Evolutionary conservation across 1,140 invertebrate genomes (phyloP).

Genomic region (Apis mellifera): Amel_HAv3.1 CM009944.2:8558001-8558500

Average conservation of each 20-base stretch:
- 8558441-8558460: slow-evolving; percentile 27
- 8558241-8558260: slow-evolving; percentile 12
- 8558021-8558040: background rate
- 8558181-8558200: slow-evolving; percentile 59
- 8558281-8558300: background rate
- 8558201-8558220: slow-evolving; percentile 53
- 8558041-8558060: background rate
- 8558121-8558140: slow-evolving; percentile 67
- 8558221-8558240: slow-evolving; percentile 59
- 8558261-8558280: slow-evolving; percentile 17
- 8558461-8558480: slow-evolving; percentile 36
- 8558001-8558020: too few species aligned
- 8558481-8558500: background rate
- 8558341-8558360: slow-evolving; percentile 23
- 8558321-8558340: slow-evolving; percentile 4
- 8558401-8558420: slow-evolving; percentile 26
- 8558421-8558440: slow-evolving; percentile 37
- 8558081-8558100: slow-evolving; percentile 42
- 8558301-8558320: background rate
- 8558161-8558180: slow-evolving; percentile 16
- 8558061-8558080: slow-evolving; percentile 21
- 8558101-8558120: slow-evolving; percentile 77
- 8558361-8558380: slow-evolving; percentile 25
- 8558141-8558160: slow-evolving; percentile 35
- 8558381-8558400: background rate